phyloP scores from a whole-genome alignment of 2,797 vertebrate genomes.

The Falco concolor region DNA sequence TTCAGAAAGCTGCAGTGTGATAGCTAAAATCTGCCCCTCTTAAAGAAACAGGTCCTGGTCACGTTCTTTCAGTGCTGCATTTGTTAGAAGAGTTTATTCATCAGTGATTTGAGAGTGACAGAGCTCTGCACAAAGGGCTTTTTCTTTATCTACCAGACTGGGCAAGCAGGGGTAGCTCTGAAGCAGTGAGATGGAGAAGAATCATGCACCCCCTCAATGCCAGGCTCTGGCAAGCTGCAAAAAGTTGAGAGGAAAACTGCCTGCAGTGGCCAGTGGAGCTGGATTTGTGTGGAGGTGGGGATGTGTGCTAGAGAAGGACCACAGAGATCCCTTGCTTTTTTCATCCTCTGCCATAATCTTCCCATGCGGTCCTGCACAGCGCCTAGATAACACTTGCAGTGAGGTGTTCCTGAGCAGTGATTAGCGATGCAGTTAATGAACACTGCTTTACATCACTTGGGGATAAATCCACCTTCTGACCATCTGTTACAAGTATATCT shows the following conservation, averaged over 20 bases:
- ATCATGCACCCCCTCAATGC: accelerated
- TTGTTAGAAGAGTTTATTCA: neutral
- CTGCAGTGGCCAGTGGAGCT: neutral
- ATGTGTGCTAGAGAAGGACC: neutral
- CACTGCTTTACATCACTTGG: neutral
- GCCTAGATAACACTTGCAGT: neutral
- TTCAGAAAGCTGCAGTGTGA: neutral
- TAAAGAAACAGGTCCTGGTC: neutral
- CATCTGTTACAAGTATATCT: neutral
- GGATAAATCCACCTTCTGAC: neutral
- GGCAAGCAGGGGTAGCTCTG: neutral
- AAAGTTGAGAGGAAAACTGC: neutral
- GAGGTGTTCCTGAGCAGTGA: neutral
- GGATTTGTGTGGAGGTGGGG: neutral
- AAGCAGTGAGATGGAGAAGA: neutral
- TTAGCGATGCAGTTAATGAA: neutral
- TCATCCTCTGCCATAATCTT: neutral
- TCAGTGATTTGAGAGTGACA: neutral
- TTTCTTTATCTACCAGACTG: neutral
- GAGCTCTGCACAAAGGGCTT: neutral
- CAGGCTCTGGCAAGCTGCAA: neutral
- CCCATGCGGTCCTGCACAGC: neutral
- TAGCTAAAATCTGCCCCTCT: neutral
- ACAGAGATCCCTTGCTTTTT: neutral
- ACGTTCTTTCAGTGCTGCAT: neutral